Percentiles rank a stretch among this genome's conserved stretches.
Evolutionary conservation across 2,888 invertebrate species (phyloP).

Genomic region (Drosophila planitibia): DNA sequence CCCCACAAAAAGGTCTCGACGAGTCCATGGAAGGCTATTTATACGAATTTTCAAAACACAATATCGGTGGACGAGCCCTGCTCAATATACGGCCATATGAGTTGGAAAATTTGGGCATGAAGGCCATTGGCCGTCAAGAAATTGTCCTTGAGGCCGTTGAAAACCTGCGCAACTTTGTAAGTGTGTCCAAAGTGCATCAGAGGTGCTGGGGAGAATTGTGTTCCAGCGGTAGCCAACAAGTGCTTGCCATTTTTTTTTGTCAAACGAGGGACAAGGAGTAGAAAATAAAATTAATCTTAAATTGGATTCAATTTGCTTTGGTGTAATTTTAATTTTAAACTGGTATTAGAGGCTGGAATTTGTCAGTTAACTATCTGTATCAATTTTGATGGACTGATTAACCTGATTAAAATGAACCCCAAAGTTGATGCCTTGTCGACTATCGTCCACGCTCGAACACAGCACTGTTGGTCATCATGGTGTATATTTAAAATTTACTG

Average conservation of each 20-base stretch:
- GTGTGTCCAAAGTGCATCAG: conserved; percentile 68
- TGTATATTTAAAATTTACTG: background rate
- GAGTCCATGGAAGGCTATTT: conserved; percentile 91
- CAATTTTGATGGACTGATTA: background rate
- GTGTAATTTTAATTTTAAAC: background rate
- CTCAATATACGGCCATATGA: conserved; percentile 94
- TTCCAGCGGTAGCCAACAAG: conserved; percentile 9
- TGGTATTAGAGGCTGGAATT: background rate
- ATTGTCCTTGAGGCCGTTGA: conserved; percentile 96
- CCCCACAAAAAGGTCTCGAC: conserved; percentile 81
- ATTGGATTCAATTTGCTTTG: background rate
- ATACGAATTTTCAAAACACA: conserved; percentile 92
- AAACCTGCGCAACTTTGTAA: conserved; percentile 94
- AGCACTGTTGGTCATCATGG: background rate
- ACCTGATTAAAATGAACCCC: background rate
- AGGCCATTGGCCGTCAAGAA: conserved; percentile 96
- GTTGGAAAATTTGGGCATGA: conserved; percentile 93
- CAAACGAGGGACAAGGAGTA: background rate
- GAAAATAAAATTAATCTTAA: background rate
- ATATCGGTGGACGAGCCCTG: conserved; percentile 91
- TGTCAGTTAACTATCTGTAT: background rate
- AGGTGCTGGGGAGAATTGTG: background rate
- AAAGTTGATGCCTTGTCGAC: background rate
- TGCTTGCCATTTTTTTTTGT: background rate
- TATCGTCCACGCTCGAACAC: background rate